Percentiles rank a stretch among this genome's conserved stretches.
phyloP scores from a whole-genome alignment of 2,888 invertebrate genomes.

The Camponotus fellah region DNA sequence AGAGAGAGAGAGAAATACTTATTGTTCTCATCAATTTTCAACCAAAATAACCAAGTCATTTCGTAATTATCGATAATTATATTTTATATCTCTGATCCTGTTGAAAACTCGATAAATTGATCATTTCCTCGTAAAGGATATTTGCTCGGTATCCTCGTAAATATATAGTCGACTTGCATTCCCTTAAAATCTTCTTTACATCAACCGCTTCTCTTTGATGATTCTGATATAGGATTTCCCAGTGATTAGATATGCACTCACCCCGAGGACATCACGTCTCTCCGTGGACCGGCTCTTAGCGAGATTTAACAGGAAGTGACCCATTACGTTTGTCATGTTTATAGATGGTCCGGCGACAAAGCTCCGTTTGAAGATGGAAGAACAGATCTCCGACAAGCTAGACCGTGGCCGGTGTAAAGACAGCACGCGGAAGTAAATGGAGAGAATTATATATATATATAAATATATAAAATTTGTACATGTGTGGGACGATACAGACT shows the following conservation, averaged over 20 bases:
- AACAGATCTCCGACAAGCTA: constrained; percentile 11
- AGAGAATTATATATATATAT: constrained; percentile 9
- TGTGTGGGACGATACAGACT: neutral
- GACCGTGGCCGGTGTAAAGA: constrained; percentile 30
- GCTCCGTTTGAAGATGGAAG: constrained; percentile 28
- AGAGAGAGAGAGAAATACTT: neutral
- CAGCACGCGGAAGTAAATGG: constrained; percentile 27
- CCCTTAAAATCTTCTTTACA: neutral
- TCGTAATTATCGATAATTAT: neutral
- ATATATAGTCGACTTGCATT: neutral
- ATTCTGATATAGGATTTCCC: neutral
- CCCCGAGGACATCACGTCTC: constrained; percentile 3
- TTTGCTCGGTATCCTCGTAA: neutral
- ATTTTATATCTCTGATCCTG: constrained; percentile 7
- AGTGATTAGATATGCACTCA: constrained; percentile 19
- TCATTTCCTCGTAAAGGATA: neutral
- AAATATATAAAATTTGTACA: neutral
- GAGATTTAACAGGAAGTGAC: constrained; percentile 60
- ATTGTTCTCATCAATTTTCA: constrained; percentile 24
- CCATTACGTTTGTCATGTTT: constrained; percentile 56
- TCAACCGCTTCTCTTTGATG: neutral
- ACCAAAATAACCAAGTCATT: constrained; percentile 15
- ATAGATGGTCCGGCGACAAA: constrained; percentile 42
- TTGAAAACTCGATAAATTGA: neutral
- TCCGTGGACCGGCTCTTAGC: constrained; percentile 55